Base-by-base conservation (phyloP, 2,797 vertebrate genomes). In the Todus mexicanus region DNA sequence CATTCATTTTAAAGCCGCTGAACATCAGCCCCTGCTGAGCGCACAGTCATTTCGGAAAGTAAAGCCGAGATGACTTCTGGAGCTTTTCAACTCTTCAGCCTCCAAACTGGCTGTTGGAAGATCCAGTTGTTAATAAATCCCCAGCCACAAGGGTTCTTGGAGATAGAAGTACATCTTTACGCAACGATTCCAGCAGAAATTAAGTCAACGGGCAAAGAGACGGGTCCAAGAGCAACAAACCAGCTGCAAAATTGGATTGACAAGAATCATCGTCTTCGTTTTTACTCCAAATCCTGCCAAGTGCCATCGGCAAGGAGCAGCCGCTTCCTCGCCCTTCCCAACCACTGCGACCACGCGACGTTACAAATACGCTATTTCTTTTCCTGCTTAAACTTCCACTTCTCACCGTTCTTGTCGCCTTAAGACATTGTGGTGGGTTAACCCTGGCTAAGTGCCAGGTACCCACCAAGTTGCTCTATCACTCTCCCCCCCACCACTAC, bases 291-390 rank as follows among this genome's bases (percentile, higher is more conserved):
- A 22, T n/a, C 48, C 74, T 78, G 56, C 56, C 47, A 27, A 22
- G 27, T 16, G 59, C 54, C 88, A 45, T 9, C 37, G 12, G 16
- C 5, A 10, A 81, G 23, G 61, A 77, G 53, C 40, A 56, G 66
- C n/a, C 51, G 4, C 37, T 60, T 66, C 74, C 54, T n/a, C 2
- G 2, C 15, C 48, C 29, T 35, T 78, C 71, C 35, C 9, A 1
- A 27, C 29, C 10, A 31, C 72, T 22, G 18, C 1, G 2, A 29
- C 43, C 5, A 10, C 15, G 0, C 5, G 7, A 29, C 0, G 0
- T 53, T 37, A 50, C 40, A 25, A 76, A 60, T 45, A 7, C 17
- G 53, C 16, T 27, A 18, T 2, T 1, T 25, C 56, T 74, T 38
- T 42, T 35, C 45, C 63, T 25, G 40, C 59, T 27, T 57, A 10